Evolutionary conservation across 2,797 vertebrate species (phyloP).

Genomic region (Muraenolepis orangiensis): DNA sequence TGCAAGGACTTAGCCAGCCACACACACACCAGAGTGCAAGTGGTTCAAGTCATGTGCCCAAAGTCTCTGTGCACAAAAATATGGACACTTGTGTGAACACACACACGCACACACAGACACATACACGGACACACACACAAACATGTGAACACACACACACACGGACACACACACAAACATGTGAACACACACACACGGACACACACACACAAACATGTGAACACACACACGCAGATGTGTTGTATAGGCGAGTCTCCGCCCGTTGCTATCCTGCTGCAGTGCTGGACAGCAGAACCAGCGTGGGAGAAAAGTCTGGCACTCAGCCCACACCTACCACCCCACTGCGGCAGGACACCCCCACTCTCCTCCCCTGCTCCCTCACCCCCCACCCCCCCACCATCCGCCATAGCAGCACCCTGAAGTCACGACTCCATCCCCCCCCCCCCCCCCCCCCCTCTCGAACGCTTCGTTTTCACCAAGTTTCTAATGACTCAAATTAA

Average conservation of each 20-base stretch:
- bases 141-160: constrained; percentile 10
- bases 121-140: constrained; percentile 10
- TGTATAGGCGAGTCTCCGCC: constrained; percentile 39
- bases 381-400: constrained; percentile 3
- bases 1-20: not conserved
- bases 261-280: constrained; percentile 65
- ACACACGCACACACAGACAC: constrained; percentile 4
- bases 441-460: not conserved
- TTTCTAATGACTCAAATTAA: constrained; percentile 51
- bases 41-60: no score
- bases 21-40: not conserved
- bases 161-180: not conserved
- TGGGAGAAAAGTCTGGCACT: constrained; percentile 41
- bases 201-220: constrained; percentile 6
- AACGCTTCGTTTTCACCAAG: constrained; percentile 18
- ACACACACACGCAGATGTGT: constrained; percentile 5
- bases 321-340: constrained; percentile 44
- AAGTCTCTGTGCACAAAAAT: not conserved
- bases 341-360: constrained; percentile 56
- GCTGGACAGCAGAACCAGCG: constrained; percentile 58
- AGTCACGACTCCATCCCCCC: not conserved
- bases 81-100: constrained; percentile 14
- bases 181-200: constrained; percentile 10
- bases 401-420: not conserved
- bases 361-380: constrained; percentile 20